Evolutionary conservation across 2,797 vertebrate species (phyloP), one percentile per base, ranked within the genome.

Genomic region (Pipistrellus nathusii): DNA sequence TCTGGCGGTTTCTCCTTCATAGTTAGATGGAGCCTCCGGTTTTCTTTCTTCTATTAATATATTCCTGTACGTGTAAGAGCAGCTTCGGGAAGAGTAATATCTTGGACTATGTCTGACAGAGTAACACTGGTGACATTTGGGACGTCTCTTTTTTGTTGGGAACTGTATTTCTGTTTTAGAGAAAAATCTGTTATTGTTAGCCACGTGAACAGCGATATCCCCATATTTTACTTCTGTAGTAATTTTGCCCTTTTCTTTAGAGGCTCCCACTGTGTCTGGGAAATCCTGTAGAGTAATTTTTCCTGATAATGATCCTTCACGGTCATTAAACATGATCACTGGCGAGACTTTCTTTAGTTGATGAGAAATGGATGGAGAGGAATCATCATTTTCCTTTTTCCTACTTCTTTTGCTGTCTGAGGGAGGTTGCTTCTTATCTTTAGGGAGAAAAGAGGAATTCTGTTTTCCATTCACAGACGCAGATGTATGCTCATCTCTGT

Each of bases 101-200:
- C 96, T 98, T 92, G 87, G 95, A 89, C 87, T 68, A 13, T 90
- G 93, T 25, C 95, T 96, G 84, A 96, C 80, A 72, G 91, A 89
- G 73, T n/a, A 95, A 51, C 0, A 0, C 51, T 95, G 96, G 44
- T 85, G 94, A 64, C 95, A 97, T 17, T 98, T 98, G 51, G 95
- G 90, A 25, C 51, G 84, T 73, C 96, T 97, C 25, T 84, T 95
- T 97, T 98, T 98, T 68, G 95, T 93, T 71, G 98, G 86, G 35
- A 97, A 76, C 89, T 97, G 97, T 46, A 95, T 98, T 96, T 95
- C 98, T 68, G 96, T 90, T 92, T 98, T 97, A 91, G 81, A 95
- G 15, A 95, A 97, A 38, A 96, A 86, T 46, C 95, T 91, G 81
- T 99, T 98, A 71, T 98, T 98, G 82, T 99, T 98, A 98, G 99